Conservation (phyloP, 2,888 invertebrate genomes). For the Chirona hameri region DNA sequence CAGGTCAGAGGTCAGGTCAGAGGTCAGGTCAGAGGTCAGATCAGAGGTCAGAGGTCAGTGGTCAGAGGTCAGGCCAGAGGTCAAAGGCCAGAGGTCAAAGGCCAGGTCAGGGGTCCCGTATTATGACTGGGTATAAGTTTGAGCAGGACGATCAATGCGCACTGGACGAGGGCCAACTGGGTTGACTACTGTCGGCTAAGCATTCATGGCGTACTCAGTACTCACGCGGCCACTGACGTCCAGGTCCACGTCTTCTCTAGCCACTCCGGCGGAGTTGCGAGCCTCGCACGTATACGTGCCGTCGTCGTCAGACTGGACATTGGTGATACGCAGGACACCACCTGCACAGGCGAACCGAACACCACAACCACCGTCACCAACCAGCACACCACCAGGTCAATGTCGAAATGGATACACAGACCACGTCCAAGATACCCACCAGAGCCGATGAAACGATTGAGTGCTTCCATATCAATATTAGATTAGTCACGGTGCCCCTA, state of each 20-base stretch:
- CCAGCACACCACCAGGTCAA: too few species aligned
- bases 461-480: too few species aligned
- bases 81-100: neutral
- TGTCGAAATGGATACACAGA: too few species aligned
- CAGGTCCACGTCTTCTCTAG: slow-evolving; percentile 61
- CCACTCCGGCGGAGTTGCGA: slow-evolving; percentile 67
- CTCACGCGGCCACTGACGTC: slow-evolving; percentile 41
- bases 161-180: too few species aligned
- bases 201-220: neutral
- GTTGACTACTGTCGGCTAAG: too few species aligned
- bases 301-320: slow-evolving; percentile 63
- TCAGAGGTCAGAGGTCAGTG: neutral
- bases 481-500: too few species aligned
- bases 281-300: slow-evolving; percentile 75
- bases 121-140: too few species aligned
- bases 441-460: too few species aligned
- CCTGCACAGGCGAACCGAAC: slow-evolving; percentile 36
- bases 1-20: neutral
- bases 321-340: slow-evolving; percentile 59
- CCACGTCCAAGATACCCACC: too few species aligned
- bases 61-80: neutral
- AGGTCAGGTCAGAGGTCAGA: neutral
- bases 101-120: neutral
- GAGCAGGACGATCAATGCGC: too few species aligned
- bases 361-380: too few species aligned